Evolutionary conservation across 2,113 vertebrate species (phyloP).

Genomic region (Pluvianellus socialis): DNA sequence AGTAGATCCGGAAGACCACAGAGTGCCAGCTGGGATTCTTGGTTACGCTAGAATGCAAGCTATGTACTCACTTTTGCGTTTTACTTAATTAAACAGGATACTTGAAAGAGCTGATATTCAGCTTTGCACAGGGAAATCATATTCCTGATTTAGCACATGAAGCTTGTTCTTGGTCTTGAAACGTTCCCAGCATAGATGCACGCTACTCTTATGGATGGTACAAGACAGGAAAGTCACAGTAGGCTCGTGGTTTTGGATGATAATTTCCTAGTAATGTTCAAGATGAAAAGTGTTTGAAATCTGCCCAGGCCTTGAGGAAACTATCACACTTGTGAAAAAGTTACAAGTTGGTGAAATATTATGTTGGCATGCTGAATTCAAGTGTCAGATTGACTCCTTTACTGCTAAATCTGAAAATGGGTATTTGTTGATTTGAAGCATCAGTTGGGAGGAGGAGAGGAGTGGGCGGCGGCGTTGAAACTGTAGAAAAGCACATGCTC

Average conservation of each 20-base stretch:
- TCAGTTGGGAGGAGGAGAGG: not conserved
- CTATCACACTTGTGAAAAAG: not conserved
- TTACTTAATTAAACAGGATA: not conserved
- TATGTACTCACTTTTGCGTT: rapidly evolving
- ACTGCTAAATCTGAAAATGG: not conserved
- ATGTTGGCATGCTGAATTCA: not conserved
- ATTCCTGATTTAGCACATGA: not conserved
- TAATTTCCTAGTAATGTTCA: not conserved
- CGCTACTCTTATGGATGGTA: rapidly evolving
- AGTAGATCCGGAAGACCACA: not conserved
- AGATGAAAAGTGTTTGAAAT: not conserved
- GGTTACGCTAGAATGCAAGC: not conserved
- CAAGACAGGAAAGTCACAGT: not conserved
- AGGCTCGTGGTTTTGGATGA: not conserved
- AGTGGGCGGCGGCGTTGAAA: not conserved
- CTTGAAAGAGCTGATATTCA: not conserved
- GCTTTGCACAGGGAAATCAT: not conserved
- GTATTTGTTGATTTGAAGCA: not conserved
- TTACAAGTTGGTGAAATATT: not conserved
- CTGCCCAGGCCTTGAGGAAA: not conserved
- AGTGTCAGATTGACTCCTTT: not conserved
- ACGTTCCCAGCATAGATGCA: not conserved
- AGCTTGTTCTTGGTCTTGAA: not conserved
- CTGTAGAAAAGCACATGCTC: not conserved
- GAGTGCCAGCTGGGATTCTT: not conserved